A percentile compares a stretch with the other conserved stretches of the same genome.
These are phyloP conservation scores for Aporophyla nigra DNA, from an alignment of 2,888 invertebrate genomes.

Conservation along the genomic window DNA sequence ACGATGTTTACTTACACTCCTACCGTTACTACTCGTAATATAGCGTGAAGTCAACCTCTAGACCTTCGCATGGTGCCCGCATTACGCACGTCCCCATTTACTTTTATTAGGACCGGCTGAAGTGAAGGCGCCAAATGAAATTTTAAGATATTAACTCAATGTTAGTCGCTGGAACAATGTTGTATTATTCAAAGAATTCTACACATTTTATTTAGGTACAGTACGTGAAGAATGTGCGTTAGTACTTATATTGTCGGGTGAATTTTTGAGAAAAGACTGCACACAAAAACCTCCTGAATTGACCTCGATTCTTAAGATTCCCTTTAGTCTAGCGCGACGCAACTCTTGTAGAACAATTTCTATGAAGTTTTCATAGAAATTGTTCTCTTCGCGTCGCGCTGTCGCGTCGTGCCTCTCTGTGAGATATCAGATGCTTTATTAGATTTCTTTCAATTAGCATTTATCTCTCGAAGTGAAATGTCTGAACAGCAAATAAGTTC, in stretches of 20 bases:
- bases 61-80: not conserved
- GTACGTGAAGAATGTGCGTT: constrained; percentile 7
- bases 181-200: constrained; percentile 45
- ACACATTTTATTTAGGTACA: constrained; percentile 37
- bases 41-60: constrained; percentile 15
- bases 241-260: not conserved
- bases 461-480: not conserved
- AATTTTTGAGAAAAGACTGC: not conserved
- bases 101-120: constrained; percentile 52
- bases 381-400: too few species aligned
- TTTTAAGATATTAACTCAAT: constrained; percentile 54
- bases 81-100: constrained; percentile 44
- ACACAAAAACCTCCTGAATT: not conserved
- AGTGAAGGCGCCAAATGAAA: constrained; percentile 52
- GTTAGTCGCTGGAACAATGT: constrained; percentile 22
- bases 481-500: not conserved
- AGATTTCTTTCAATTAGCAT: too few species aligned
- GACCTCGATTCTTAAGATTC: not conserved
- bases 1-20: not conserved
- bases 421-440: not conserved
- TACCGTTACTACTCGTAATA: constrained; percentile 4
- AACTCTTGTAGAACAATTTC: too few species aligned
- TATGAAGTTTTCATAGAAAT: too few species aligned
- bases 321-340: too few species aligned
- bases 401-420: too few species aligned